Conservation (phyloP, 2,888 invertebrate genomes). For the Drosophila niveifrons region DNA sequence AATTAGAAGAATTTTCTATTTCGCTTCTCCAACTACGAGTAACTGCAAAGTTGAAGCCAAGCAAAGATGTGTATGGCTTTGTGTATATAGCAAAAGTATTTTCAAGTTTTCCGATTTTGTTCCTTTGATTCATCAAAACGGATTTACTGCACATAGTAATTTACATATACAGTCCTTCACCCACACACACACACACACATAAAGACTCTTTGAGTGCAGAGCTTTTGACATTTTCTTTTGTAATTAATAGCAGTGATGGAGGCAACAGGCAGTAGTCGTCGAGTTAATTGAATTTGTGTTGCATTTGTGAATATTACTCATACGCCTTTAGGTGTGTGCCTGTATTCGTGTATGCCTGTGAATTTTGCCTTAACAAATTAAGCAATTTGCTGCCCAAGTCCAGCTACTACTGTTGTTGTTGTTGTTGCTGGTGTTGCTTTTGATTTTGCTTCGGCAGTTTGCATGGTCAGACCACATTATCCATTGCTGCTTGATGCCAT, state of each 20-base stretch:
- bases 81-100: neutral
- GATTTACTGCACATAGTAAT: constrained; percentile 32
- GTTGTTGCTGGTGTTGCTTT: constrained; percentile 23
- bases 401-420: constrained; percentile 25
- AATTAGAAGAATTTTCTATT: constrained; percentile 51
- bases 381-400: constrained; percentile 64
- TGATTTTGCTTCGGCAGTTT: constrained; percentile 54
- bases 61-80: neutral
- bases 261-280: constrained; percentile 25
- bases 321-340: constrained; percentile 17
- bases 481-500: constrained; percentile 39
- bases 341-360: constrained; percentile 21
- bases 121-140: constrained; percentile 43
- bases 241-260: constrained; percentile 55
- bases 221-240: constrained; percentile 57
- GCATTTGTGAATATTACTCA: constrained; percentile 59
- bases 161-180: constrained; percentile 2
- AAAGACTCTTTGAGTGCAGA: constrained; percentile 23
- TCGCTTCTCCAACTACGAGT: neutral
- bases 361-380: constrained; percentile 64
- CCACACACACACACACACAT: neutral
- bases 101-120: constrained; percentile 7
- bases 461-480: constrained; percentile 63
- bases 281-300: constrained; percentile 72
- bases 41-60: neutral